phyloP scores from a whole-genome alignment of 2,888 invertebrate genomes.

The Embidobia sp. region DNA sequence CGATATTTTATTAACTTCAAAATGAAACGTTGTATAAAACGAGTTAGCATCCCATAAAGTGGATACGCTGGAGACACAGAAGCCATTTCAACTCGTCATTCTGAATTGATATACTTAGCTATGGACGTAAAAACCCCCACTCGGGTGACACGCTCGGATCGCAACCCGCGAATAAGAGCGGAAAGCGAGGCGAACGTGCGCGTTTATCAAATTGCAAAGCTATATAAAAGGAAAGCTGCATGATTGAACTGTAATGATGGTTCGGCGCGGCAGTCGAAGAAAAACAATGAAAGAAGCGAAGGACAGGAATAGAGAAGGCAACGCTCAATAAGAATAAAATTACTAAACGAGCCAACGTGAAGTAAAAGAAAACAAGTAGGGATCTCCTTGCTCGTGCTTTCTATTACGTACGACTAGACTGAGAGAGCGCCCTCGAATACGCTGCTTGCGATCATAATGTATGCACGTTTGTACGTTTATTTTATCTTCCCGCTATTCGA shows the following conservation, averaged over 20 bases:
- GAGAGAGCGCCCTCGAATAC: constrained; percentile 46
- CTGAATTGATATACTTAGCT: constrained; percentile 75
- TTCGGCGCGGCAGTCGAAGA: constrained; percentile 47
- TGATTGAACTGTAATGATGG: constrained; percentile 73
- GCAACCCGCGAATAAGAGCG: constrained; percentile 40
- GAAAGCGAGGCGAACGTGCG: constrained; percentile 53
- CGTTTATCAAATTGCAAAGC: constrained; percentile 72
- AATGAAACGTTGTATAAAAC: constrained; percentile 57
- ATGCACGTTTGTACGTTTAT: constrained; percentile 43
- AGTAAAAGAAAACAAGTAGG: constrained; percentile 67
- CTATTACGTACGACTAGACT: constrained; percentile 52
- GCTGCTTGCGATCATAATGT: constrained; percentile 36
- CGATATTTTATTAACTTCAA: constrained; percentile 57
- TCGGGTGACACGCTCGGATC: constrained; percentile 55
- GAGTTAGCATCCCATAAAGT: constrained; percentile 60
- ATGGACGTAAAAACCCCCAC: constrained; percentile 71
- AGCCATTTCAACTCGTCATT: constrained; percentile 76
- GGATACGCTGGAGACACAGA: constrained; percentile 71
- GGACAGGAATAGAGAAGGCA: constrained; percentile 49
- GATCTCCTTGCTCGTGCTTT: constrained; percentile 54
- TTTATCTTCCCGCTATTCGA: constrained; percentile 26
- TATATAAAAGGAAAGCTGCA: constrained; percentile 73
- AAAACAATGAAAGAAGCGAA: constrained; percentile 57
- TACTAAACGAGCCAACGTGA: constrained; percentile 70
- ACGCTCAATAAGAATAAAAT: constrained; percentile 71